Base-by-base conservation (phyloP, 2,797 vertebrate species). In the Hemibagrus guttatus region DNA sequence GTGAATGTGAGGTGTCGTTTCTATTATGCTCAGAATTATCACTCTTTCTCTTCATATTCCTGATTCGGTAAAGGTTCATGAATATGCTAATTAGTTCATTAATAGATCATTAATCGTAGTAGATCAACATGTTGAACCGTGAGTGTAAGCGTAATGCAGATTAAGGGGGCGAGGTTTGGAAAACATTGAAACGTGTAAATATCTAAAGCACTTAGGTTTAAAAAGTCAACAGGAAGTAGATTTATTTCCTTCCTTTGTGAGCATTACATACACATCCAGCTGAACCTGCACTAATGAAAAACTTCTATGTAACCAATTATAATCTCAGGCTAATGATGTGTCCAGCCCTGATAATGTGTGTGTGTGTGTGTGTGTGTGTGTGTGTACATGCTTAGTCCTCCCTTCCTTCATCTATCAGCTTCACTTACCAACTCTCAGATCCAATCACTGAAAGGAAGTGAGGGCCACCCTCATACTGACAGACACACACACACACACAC, bases 371-470 rank as follows among this genome's bases (percentile, higher is more conserved):
- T 49, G 17, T 56, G 19, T 52, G 31, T 59, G 68, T 42, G 19
- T 72, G 66, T 72, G 64, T 68, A n/a, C 54, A 42, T 69, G 49
- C 86, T 80, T 61, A 92, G 85, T 84, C 85, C 84, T 92, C 88
- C 86, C 84, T 88, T 85, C 88, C 91, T 92, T 93, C 90, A 83
- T 95, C 93, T 93, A 89, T 95, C 93, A 93, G 91, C 92, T 84
- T 82, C 81, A 87, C 86, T 86, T 91, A 92, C 93, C 93, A 95
- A 95, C 92, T 93, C 92, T 93, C 91, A 94, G 93, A 95, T 94
- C 93, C 92, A 94, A 94, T 96, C 95, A 95, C 94, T 86, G 89
- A 93, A 91, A 95, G 93, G 93, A 95, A 95, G 93, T 85, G 89
- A 90, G 94, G 94, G 94, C 94, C 94, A 95, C 93, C 93, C 94